These are phyloP conservation scores for Ormyrus pomaceus DNA, from an alignment of 2,888 invertebrate species.

Conservation along the genomic window DNA sequence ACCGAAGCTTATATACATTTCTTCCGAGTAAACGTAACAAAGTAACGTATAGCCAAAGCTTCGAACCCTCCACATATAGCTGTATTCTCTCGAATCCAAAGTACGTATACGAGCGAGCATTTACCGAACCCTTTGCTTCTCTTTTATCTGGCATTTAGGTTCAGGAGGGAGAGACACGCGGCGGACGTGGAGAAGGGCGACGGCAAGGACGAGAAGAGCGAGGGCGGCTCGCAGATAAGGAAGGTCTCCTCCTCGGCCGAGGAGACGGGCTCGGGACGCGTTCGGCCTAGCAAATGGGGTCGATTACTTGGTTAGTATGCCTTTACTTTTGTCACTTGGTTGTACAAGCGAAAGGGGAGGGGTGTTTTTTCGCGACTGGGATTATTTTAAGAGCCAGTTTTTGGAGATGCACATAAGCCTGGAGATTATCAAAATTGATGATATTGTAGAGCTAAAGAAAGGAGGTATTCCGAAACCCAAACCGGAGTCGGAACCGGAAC, in stretches of 20 bases:
- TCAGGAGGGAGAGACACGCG: constrained; percentile 72
- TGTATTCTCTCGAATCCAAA: constrained; percentile 58
- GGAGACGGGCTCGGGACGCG: constrained; percentile 77
- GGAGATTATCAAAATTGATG: constrained; percentile 16
- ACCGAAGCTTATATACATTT: constrained; percentile 41
- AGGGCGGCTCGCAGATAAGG: constrained; percentile 73
- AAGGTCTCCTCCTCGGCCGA: constrained; percentile 69
- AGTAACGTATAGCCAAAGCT: constrained; percentile 39
- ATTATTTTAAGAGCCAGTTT: too few species aligned
- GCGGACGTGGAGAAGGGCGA: constrained; percentile 83
- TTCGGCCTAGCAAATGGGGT: constrained; percentile 86
- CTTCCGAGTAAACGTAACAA: constrained; percentile 13
- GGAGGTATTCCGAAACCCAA: constrained; percentile 36
- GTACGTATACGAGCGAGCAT: constrained; percentile 4
- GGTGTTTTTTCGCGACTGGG: too few species aligned
- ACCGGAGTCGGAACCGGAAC: constrained; percentile 28
- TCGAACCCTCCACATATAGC: constrained; percentile 47
- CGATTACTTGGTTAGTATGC: constrained; percentile 83
- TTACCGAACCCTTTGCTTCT: constrained; percentile 35
- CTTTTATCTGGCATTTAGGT: constrained; percentile 63
- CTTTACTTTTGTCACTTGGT: background rate
- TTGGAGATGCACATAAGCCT: too few species aligned
- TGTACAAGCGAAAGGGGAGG: too few species aligned
- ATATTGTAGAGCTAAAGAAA: constrained; percentile 55
- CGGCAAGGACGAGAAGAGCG: constrained; percentile 74